Conservation (phyloP, 2,113 vertebrate genomes). For the Dendrocopos noguchii region DNA sequence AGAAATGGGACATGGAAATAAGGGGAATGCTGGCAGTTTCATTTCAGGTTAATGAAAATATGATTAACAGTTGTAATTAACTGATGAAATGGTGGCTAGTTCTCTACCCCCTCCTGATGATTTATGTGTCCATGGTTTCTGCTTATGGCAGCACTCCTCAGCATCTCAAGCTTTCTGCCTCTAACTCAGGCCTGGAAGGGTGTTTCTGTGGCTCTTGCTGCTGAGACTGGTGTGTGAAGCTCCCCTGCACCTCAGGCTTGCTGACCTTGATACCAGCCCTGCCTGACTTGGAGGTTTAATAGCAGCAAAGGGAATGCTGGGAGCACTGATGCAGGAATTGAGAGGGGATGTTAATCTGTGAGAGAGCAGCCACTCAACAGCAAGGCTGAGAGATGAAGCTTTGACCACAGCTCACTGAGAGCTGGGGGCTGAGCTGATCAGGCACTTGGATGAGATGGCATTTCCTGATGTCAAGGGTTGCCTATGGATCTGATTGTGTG, state of each 20-base stretch:
- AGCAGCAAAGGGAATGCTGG: background rate
- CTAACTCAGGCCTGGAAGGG: background rate
- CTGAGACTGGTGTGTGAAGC: background rate
- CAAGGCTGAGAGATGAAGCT: background rate
- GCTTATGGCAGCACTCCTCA: constrained; percentile 38
- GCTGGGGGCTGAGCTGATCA: background rate
- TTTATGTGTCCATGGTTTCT: constrained; percentile 17
- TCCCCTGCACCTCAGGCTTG: background rate
- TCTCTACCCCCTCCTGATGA: constrained; percentile 29
- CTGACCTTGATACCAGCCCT: background rate
- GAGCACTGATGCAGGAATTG: background rate
- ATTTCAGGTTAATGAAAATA: constrained; percentile 60
- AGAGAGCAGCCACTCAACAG: background rate
- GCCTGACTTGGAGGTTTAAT: background rate
- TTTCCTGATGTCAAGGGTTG: background rate
- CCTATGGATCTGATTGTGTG: background rate
- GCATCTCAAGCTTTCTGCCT: background rate
- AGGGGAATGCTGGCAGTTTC: background rate
- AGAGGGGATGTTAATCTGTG: background rate
- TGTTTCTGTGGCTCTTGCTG: background rate
- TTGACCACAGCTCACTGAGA: background rate
- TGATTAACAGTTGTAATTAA: constrained; percentile 66
- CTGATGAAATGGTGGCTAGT: constrained; percentile 28
- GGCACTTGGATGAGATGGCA: background rate
- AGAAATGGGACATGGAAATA: background rate